Base-by-base conservation (phyloP, 1,140 invertebrate genomes). In the Melanaphis sacchari region DNA sequence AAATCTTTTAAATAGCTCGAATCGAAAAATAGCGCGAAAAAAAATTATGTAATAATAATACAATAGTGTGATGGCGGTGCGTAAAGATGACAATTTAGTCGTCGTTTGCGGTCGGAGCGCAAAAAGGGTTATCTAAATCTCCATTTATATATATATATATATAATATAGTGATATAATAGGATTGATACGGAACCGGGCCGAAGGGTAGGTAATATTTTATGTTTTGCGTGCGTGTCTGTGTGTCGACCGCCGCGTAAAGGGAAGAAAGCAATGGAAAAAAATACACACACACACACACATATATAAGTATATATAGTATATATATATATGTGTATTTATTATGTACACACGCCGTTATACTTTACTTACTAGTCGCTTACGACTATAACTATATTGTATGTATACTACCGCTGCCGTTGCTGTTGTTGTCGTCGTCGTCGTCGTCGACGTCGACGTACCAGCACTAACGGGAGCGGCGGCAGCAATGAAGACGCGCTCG, bases 201-300 rank as follows among this genome's bases (percentile, higher is more conserved):
- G 76, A 91, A 46, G 90, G 90, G 90, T 91, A 46, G 90, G 90
- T 91, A 81, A 92, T 92, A 92, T 92, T 92, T 92, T 84, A 92
- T 82, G 24, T 92, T 52, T 92, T 76, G 24, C 40, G 41, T 40
- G 66, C 40, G 90, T 24, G 90, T 85, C 84, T 43, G 82, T 84
- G 9, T 9, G 54, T 38, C 38, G 82, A 41, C 46, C 46, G 11
- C 24, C 26, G 85, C 26, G 52, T 4, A n/a, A 41, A 7, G 26
- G 6, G 15, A 4, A 46, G 90, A 41, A 24, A 36, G 59, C 59
- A 66, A 66, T n/a, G 59, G 24, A 24, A 76, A 76, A 66, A 91
- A 66, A 76, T 38, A n/a, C 36, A 46, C 18, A 9, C 43, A 22
- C 11, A 66, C 11, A 41, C 18, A n/a, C 40, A n/a, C 5, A 66